A percentile compares a stretch with the other conserved stretches of the same genome.
phyloP scores from a whole-genome alignment of 2,113 vertebrate genomes.

The Columba livia region DNA sequence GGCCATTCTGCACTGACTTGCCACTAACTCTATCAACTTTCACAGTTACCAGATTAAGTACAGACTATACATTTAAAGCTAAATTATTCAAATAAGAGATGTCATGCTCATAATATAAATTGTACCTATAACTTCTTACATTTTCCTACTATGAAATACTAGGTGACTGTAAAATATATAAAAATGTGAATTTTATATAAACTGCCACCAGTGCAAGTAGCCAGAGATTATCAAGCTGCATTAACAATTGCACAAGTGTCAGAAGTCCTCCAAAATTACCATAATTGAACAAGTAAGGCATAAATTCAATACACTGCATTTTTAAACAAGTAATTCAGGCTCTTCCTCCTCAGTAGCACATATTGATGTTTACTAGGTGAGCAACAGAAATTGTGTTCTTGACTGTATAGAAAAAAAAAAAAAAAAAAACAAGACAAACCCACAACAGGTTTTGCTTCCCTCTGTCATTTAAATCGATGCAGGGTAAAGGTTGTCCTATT shows the following conservation, averaged over 20 bases:
- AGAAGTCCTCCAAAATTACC: conserved; percentile 29
- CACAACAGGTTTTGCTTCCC: neutral
- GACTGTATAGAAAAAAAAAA: neutral
- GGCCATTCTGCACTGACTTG: conserved; percentile 54
- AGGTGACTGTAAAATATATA: neutral
- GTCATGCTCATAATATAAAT: neutral
- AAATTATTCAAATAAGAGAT: conserved; percentile 4
- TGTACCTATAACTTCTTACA: neutral
- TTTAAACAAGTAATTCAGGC: conserved; percentile 9
- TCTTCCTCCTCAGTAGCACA: neutral
- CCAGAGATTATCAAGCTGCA: neutral
- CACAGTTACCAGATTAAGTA: conserved; percentile 1
- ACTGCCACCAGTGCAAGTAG: neutral
- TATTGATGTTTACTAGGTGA: conserved; percentile 28
- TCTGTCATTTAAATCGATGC: neutral
- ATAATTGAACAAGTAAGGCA: conserved; percentile 27
- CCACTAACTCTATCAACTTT: conserved; percentile 40
- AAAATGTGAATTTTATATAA: neutral
- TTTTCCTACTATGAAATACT: neutral
- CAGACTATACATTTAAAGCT: conserved; percentile 4
- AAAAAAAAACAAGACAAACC: too few species aligned
- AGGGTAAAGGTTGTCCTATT: neutral
- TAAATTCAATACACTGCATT: conserved; percentile 22
- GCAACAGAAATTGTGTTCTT: conserved; percentile 4
- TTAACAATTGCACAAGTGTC: neutral